Evolutionary conservation across 1,140 invertebrate species (phyloP), one percentile per base, ranked within the genome.

Genomic region (Macrosteles quadrilineatus): DNA sequence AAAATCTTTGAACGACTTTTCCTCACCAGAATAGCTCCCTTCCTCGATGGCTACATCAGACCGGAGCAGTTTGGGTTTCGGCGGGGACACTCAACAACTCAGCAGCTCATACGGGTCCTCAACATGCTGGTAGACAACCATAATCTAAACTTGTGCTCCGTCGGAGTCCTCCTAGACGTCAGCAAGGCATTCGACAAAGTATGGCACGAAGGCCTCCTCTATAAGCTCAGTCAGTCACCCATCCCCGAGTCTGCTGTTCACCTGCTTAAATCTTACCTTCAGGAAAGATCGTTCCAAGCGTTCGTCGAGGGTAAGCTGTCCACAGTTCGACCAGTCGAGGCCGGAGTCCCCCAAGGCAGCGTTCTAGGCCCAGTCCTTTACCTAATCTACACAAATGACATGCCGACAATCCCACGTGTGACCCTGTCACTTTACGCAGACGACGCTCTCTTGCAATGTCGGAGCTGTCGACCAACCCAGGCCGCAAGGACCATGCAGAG

Each of bases 161-260:
- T 71, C 32, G 76, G 73, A 19, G 72, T 75, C 1, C 75, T 78
- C 30, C 70, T 78, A 2, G 77, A 80, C 36, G 74, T 80, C 0
- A 47, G 70, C 40, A 75, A 77, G 70, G 77, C 79, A 0, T 79
- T 80, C 53, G 76, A 80, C 68, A 71, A 72, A 55, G 74, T 81
- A 0, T 79, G 78, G 77, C 77, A 76, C 27, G 30, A 64, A 1
- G 74, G 77, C 1, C 70, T 80, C 0, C 17, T 77, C 0, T 72
- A 67, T 21, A 80, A 79, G 68, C 47, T 79, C 4, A 73, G n/a
- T 11, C 19, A 74, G 70, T 62, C 67, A 30, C 27, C 36, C 12
- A 47, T 75, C 59, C 67, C 67, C n/a, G 25, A 47, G 32, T 55
- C 45, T 11, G 32, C 69, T 40, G 63, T 47, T 21, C n/a, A 63